Conservation (phyloP, 2,888 invertebrate genomes). For the Ethmia dodecea region DNA sequence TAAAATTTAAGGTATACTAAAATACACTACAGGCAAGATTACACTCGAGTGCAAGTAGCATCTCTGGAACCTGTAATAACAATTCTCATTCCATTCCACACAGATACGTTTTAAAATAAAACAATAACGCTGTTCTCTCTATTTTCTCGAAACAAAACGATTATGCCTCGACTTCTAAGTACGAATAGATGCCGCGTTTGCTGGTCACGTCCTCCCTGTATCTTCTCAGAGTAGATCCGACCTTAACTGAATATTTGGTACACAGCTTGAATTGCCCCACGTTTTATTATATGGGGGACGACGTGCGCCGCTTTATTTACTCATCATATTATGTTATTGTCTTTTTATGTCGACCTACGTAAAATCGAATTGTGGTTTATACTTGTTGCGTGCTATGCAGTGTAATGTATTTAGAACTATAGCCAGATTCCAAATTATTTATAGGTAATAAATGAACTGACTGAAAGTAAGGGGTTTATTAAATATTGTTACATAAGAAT, state of each 20-base stretch:
- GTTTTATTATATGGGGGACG: constrained; percentile 46
- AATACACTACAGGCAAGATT: no score
- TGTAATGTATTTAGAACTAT: no score
- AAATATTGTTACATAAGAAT: no score
- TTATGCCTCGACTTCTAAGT: constrained; percentile 7
- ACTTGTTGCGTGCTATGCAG: no score
- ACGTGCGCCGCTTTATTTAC: constrained; percentile 48
- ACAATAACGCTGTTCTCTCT: background rate
- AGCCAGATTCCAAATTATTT: no score
- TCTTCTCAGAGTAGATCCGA: constrained; percentile 34
- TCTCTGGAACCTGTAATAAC: no score
- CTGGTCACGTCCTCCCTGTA: constrained; percentile 40
- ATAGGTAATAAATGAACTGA: no score
- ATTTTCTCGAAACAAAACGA: constrained; percentile 2
- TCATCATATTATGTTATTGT: constrained; percentile 33
- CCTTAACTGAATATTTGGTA: constrained; percentile 62
- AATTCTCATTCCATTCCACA: background rate
- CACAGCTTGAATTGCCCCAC: constrained; percentile 42
- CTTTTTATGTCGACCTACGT: constrained; percentile 20
- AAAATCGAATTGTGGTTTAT: no score
- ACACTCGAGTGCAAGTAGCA: no score
- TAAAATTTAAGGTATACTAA: no score
- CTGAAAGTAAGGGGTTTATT: no score
- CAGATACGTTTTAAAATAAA: background rate
- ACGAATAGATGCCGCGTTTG: constrained; percentile 6